A percentile compares a stretch with the other conserved stretches of the same genome.
Evolutionary conservation across 2,888 invertebrate genomes (phyloP).

Genomic region (Bellardia pandia): DNA sequence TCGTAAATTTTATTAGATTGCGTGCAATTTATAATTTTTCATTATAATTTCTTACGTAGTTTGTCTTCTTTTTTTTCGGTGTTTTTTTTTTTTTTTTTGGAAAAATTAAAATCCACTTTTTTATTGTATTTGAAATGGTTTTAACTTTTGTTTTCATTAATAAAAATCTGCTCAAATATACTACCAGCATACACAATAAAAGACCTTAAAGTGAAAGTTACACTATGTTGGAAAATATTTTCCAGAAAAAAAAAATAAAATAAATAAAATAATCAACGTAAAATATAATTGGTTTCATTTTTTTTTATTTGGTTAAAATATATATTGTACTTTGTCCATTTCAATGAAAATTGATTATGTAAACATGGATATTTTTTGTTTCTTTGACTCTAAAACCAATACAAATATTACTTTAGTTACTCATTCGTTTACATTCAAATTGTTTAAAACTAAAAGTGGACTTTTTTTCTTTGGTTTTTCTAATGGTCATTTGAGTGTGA

Average conservation of each 20-base stretch:
- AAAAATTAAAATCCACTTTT: constrained; percentile 37
- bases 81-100: background rate
- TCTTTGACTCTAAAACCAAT: constrained; percentile 40
- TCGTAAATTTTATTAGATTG: constrained; percentile 58
- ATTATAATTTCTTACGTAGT: constrained; percentile 67
- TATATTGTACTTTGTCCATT: constrained; percentile 56
- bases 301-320: constrained; percentile 42
- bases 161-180: constrained; percentile 47
- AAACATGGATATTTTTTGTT: constrained; percentile 49
- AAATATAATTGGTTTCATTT: constrained; percentile 72
- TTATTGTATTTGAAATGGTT: constrained; percentile 41
- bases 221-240: constrained; percentile 56
- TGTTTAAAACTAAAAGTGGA: constrained; percentile 5
- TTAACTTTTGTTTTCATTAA: constrained; percentile 59
- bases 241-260: constrained; percentile 33
- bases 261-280: constrained; percentile 58
- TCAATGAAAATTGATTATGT: constrained; percentile 72
- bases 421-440: constrained; percentile 24
- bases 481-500: constrained; percentile 66
- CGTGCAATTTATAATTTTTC: constrained; percentile 72
- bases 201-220: constrained; percentile 71
- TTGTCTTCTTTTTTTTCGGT: constrained; percentile 38
- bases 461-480: constrained; percentile 32
- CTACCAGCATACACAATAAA: background rate
- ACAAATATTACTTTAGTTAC: constrained; percentile 17